A percentile compares a stretch with the other conserved stretches of the same genome.
These are phyloP conservation scores for Todus mexicanus DNA, from an alignment of 2,797 vertebrate species.

Conservation along the genomic window DNA sequence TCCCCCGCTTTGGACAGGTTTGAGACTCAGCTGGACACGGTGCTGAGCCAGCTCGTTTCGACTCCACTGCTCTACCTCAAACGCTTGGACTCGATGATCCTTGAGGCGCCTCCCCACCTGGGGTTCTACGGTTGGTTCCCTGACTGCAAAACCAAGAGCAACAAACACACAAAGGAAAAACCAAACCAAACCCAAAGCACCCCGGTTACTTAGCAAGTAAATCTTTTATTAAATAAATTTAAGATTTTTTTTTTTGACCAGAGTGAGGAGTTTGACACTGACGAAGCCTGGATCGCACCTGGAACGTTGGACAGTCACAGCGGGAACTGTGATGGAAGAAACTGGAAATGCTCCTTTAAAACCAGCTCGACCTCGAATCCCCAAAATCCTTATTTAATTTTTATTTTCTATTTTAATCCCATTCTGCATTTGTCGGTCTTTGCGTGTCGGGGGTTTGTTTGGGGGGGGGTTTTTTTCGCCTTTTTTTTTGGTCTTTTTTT, in stretches of 20 bases:
- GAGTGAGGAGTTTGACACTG: conserved; percentile 65
- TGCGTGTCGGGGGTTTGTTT: too few species aligned
- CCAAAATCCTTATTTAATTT: background rate
- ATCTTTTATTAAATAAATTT: conserved; percentile 81
- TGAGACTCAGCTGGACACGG: too few species aligned
- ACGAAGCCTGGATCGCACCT: conserved; percentile 36
- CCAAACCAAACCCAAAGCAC: too few species aligned
- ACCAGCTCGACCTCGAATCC: conserved; percentile 6
- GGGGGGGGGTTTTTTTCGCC: too few species aligned
- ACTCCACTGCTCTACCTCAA: too few species aligned
- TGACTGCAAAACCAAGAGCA: background rate
- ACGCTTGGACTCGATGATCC: too few species aligned
- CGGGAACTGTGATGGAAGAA: conserved; percentile 46
- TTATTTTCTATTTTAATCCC: background rate
- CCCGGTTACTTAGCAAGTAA: conserved; percentile 70
- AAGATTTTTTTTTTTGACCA: conserved; percentile 63
- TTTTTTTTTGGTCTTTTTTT: background rate
- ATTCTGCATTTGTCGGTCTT: too few species aligned
- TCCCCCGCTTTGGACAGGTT: too few species aligned
- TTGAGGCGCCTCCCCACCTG: too few species aligned
- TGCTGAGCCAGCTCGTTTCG: too few species aligned
- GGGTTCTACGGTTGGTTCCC: too few species aligned
- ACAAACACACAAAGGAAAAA: background rate
- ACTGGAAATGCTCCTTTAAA: conserved; percentile 34
- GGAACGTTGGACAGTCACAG: conserved; percentile 33